Conservation (phyloP, 2,797 vertebrate genomes). For the Amphiprion clarkii region DNA sequence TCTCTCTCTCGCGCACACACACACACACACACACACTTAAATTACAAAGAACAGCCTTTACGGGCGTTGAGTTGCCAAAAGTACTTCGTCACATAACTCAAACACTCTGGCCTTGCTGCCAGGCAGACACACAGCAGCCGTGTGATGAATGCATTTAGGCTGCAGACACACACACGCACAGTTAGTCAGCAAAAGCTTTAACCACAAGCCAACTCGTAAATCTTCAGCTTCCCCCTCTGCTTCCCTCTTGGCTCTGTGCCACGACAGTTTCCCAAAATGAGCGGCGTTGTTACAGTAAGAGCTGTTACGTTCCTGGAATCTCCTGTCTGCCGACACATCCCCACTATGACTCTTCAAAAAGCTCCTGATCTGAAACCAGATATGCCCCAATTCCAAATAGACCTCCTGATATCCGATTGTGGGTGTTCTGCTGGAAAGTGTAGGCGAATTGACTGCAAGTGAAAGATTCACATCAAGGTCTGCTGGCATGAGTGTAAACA, state of each 20-base stretch:
- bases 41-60: slow-evolving; percentile 37
- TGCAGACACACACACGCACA: slow-evolving; percentile 6
- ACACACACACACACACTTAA: slow-evolving; percentile 34
- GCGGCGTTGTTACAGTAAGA: slow-evolving; percentile 71
- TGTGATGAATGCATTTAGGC: slow-evolving; percentile 36
- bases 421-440: slow-evolving; percentile 33
- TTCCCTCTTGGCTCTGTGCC: slow-evolving; percentile 60
- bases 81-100: slow-evolving; percentile 17
- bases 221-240: slow-evolving; percentile 44
- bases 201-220: slow-evolving; percentile 60
- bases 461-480: slow-evolving; percentile 37
- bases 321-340: slow-evolving; percentile 32
- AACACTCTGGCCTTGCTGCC: slow-evolving; percentile 24
- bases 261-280: slow-evolving; percentile 73
- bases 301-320: slow-evolving; percentile 66
- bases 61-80: slow-evolving; percentile 15
- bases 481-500: slow-evolving; percentile 38
- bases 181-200: slow-evolving; percentile 62
- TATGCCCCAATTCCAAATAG: background rate
- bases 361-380: slow-evolving; percentile 29
- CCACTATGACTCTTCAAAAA: slow-evolving; percentile 50
- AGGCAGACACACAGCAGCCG: slow-evolving; percentile 15
- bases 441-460: slow-evolving; percentile 27
- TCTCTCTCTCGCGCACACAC: slow-evolving; percentile 4
- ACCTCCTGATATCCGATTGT: slow-evolving; percentile 24